Percentiles rank a stretch among this genome's conserved stretches.
Conservation (phyloP, 2,888 invertebrate genomes). For the Hartigia nigra region DNA sequence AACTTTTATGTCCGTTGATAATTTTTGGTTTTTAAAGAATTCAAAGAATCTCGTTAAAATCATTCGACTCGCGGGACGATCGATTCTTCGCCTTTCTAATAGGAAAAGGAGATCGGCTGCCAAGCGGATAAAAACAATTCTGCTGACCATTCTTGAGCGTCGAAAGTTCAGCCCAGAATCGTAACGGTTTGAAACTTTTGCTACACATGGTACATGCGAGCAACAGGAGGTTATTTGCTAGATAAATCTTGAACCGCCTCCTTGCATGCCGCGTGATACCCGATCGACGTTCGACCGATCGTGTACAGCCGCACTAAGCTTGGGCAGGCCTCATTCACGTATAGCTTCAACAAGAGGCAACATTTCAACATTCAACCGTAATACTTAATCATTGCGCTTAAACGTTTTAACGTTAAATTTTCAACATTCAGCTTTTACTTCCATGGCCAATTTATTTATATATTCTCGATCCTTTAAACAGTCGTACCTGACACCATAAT, state of each 20-base stretch:
- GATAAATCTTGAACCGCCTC: conserved; percentile 52
- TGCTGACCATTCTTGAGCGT: not conserved
- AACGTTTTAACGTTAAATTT: not conserved
- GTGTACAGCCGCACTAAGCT: conserved; percentile 32
- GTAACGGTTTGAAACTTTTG: conserved; percentile 35
- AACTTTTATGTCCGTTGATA: not conserved
- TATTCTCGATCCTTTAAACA: not conserved
- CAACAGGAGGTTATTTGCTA: conserved; percentile 51
- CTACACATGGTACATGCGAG: conserved; percentile 46
- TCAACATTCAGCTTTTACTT: not conserved
- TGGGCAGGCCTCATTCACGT: conserved; percentile 41
- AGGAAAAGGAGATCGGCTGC: not conserved
- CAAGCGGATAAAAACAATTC: not conserved
- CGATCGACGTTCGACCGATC: conserved; percentile 42
- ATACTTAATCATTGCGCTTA: not conserved
- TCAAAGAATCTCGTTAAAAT: not conserved
- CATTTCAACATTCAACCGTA: not conserved
- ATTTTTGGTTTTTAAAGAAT: not conserved
- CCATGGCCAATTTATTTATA: not conserved
- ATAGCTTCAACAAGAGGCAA: conserved; percentile 29
- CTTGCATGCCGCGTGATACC: conserved; percentile 51
- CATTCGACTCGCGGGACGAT: not conserved
- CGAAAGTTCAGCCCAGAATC: not conserved
- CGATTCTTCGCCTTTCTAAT: not conserved
- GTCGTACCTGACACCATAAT: conserved; percentile 50